Evolutionary conservation across 1,140 invertebrate species (phyloP), one percentile per base, ranked within the genome.

Genomic region (Palaemon carinicauda): DNA sequence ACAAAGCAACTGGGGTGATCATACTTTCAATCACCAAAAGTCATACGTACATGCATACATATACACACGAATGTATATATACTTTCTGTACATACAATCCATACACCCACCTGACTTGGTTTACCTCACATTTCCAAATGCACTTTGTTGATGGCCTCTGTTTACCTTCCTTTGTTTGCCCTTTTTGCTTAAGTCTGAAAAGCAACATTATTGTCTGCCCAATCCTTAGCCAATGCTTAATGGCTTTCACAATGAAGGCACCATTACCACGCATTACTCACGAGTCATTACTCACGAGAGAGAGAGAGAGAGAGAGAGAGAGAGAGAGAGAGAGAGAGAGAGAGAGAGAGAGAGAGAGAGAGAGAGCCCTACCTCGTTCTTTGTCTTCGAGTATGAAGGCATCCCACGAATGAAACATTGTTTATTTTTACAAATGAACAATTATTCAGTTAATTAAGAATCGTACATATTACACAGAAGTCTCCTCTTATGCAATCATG

Each of bases 301-400:
- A 10, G 10, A 74, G 1, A 2, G 27, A 33, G 27, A 52, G 15
- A 73, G 5, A 73, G 31, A 73, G 1, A 31, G 3, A 73, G 1
- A 29, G 5, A 73, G 1, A 73, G 69, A 73, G 69, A 73, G 69
- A 73, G 69, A 73, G 69, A 73, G 69, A 73, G 69, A 73, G 69
- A 73, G 69, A 73, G 2, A 73, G 9, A 15, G 27, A 31, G 27
- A 33, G 27, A 74, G 14, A 74, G 27, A 74, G 3, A 60, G 3
- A 60, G 3, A 60, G 3, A 60, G 3, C 5, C 69, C 7, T 29
- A 21, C 69, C 24, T 1, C 21, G 3, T 27, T 12, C 1, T 41
- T 1, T 41, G 41, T 4, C 41, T 41, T 41, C 41, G 41, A 41
- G 9, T 41, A 41, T 41, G 3, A 41, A 12, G 41, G 3, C 41